Conservation (phyloP, 2,797 vertebrate genomes). For the Menidia menidia region DNA sequence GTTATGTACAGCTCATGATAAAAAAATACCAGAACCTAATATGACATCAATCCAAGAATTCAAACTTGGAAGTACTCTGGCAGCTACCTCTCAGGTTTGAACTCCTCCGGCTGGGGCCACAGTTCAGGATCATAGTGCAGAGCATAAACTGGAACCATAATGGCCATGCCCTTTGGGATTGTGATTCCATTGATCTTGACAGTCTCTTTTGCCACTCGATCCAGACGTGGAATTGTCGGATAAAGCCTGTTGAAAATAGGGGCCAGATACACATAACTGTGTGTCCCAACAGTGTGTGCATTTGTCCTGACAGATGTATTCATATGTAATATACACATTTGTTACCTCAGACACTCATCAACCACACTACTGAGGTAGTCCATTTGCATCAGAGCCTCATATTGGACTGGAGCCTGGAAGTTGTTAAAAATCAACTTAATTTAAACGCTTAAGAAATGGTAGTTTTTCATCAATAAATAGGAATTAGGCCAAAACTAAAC, state of each 20-base stretch:
- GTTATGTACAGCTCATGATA: too few species aligned
- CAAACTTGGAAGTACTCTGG: neutral
- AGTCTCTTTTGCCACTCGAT: conserved; percentile 79
- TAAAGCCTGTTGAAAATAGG: conserved; percentile 39
- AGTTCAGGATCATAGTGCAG: conserved; percentile 73
- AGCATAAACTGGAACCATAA: conserved; percentile 67
- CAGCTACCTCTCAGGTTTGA: conserved; percentile 81
- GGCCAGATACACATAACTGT: neutral
- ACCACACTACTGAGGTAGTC: conserved; percentile 82
- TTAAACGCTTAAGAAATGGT: conserved; percentile 3
- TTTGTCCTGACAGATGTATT: too few species aligned
- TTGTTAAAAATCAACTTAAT: conserved; percentile 51
- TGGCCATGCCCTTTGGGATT: conserved; percentile 72
- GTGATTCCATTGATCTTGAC: conserved; percentile 73
- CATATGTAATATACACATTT: neutral
- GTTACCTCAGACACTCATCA: conserved; percentile 68
- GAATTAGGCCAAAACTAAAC: neutral
- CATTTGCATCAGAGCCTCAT: conserved; percentile 77
- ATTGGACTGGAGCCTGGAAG: conserved; percentile 69
- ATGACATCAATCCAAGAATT: neutral
- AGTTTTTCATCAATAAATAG: neutral
- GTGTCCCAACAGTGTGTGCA: neutral
- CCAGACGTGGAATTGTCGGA: conserved; percentile 55
- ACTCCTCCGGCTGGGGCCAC: conserved; percentile 81
- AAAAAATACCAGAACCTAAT: too few species aligned